Percentiles rank a stretch among this genome's conserved stretches.
phyloP scores from a whole-genome alignment of 2,888 invertebrate species.

The Dicycla oo region DNA sequence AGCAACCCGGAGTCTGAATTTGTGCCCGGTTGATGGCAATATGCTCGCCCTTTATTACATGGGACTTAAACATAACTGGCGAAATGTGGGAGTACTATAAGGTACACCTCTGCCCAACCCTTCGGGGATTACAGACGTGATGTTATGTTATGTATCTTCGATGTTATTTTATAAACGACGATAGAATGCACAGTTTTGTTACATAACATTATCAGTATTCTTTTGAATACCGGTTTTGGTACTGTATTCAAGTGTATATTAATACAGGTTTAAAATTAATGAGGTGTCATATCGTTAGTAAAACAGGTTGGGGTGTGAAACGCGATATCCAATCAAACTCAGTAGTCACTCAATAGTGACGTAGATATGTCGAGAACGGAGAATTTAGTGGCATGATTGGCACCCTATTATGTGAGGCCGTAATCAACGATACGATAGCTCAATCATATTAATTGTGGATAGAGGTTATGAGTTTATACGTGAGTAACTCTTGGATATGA shows the following conservation, averaged over 20 bases:
- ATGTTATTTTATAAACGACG: no score
- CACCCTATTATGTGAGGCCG: not conserved
- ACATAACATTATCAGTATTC: not conserved
- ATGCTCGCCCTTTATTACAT: no score
- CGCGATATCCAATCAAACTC: not conserved
- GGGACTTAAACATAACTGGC: no score
- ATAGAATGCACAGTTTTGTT: not conserved
- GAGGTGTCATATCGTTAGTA: no score
- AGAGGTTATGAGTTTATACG: not conserved
- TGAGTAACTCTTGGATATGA: not conserved
- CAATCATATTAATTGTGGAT: not conserved
- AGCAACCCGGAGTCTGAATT: no score
- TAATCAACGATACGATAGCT: slow-evolving; percentile 1
- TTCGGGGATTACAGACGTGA: no score
- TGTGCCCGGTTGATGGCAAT: no score
- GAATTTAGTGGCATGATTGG: not conserved
- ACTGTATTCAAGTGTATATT: not conserved
- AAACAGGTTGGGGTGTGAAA: not conserved
- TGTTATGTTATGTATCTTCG: no score
- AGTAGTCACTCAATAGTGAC: not conserved
- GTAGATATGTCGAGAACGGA: not conserved
- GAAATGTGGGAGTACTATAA: no score
- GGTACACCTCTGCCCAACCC: no score
- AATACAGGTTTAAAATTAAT: not conserved
- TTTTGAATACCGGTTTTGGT: not conserved